phyloP scores from a whole-genome alignment of 2,888 invertebrate genomes.

The Cenopis cana region DNA sequence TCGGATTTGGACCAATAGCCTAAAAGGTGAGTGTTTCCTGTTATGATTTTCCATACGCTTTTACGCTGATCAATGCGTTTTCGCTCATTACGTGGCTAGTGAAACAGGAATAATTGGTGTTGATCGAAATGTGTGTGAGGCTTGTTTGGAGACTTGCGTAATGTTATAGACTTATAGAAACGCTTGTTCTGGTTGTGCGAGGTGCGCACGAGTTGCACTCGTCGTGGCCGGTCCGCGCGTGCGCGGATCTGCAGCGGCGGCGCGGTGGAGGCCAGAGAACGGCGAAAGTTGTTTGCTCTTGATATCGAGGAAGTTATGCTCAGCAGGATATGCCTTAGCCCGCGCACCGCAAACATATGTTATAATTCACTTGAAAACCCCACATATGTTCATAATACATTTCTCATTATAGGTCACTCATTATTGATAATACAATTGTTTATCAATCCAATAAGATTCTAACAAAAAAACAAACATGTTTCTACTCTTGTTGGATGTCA shows the following conservation, averaged over 20 bases:
- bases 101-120: slow-evolving; percentile 47
- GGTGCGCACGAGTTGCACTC: slow-evolving; percentile 49
- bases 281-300: slow-evolving; percentile 82
- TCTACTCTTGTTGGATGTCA: neutral
- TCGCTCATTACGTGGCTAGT: slow-evolving; percentile 54
- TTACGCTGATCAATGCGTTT: slow-evolving; percentile 49
- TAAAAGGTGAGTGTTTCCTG: slow-evolving; percentile 78
- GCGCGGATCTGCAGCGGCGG: slow-evolving; percentile 54
- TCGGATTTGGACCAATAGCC: slow-evolving; percentile 81
- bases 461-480: slow-evolving; percentile 8
- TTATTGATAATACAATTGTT: neutral
- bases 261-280: slow-evolving; percentile 49
- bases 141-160: slow-evolving; percentile 61
- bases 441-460: slow-evolving; percentile 7
- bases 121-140: slow-evolving; percentile 51
- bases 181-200: slow-evolving; percentile 51
- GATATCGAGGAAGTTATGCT: slow-evolving; percentile 73
- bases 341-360: slow-evolving; percentile 49
- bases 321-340: slow-evolving; percentile 58
- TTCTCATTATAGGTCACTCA: neutral
- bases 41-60: slow-evolving; percentile 52
- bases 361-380: slow-evolving; percentile 33
- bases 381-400: neutral
- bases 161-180: slow-evolving; percentile 56
- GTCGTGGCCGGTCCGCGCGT: slow-evolving; percentile 46